A percentile compares a stretch with the other conserved stretches of the same genome.
Evolutionary conservation across 2,888 invertebrate species (phyloP).

Genomic region (Trachelus tabidus): DNA sequence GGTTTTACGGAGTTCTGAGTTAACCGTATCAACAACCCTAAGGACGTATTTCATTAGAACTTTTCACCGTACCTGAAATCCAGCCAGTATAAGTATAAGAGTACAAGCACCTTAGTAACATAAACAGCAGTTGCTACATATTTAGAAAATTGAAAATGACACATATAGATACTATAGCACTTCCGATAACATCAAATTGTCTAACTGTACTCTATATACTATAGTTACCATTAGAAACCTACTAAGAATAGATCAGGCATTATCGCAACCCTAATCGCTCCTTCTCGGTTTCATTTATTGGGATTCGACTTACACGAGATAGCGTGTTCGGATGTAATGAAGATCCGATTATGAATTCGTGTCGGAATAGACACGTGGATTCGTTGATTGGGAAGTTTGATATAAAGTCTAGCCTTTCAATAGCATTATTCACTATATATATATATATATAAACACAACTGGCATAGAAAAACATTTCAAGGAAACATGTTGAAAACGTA

Average conservation of each 20-base stretch:
- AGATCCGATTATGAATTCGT: constrained; percentile 51
- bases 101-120: neutral
- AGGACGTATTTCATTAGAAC: too few relatives aligned
- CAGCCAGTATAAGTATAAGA: too few relatives aligned
- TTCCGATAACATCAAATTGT: neutral
- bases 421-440: neutral
- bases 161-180: neutral
- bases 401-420: neutral
- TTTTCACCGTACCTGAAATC: too few relatives aligned
- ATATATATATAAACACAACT: neutral
- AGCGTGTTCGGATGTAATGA: constrained; percentile 50
- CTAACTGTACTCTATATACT: neutral
- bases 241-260: neutral
- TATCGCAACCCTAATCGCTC: neutral
- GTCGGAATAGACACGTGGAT: constrained; percentile 53
- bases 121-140: neutral
- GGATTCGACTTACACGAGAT: constrained; percentile 15
- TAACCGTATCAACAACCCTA: too few relatives aligned
- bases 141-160: neutral
- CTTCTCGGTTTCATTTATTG: neutral
- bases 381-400: constrained; percentile 43
- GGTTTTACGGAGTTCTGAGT: too few relatives aligned
- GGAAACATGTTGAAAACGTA: neutral
- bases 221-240: neutral
- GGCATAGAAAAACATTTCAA: neutral